Evolutionary conservation across 2,888 invertebrate genomes (phyloP).

Genomic region (Hyppa rectilinea): DNA sequence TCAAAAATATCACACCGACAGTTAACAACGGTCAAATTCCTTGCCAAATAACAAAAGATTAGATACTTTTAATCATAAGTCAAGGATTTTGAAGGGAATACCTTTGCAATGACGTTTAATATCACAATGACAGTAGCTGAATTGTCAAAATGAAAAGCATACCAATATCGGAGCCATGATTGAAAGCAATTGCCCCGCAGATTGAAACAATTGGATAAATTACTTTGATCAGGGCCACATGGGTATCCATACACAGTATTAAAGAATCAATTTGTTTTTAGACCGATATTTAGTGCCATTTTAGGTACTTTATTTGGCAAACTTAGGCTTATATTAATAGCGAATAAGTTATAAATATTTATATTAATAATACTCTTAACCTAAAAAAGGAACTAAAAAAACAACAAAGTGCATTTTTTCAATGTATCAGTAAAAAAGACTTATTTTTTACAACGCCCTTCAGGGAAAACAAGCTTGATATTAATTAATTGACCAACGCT

Average conservation of each 20-base stretch:
- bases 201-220: no score
- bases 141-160: no score
- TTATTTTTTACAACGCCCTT: neutral
- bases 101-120: no score
- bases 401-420: neutral
- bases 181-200: no score
- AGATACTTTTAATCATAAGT: no score
- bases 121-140: no score
- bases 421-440: neutral
- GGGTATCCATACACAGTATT: no score
- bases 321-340: slow-evolving; percentile 6
- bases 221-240: no score
- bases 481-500: slow-evolving; percentile 10
- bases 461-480: neutral
- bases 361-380: neutral
- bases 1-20: slow-evolving; percentile 2
- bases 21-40: neutral
- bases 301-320: neutral
- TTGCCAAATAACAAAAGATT: no score
- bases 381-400: neutral
- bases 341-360: neutral
- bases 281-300: neutral
- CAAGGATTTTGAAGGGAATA: no score
- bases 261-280: no score
- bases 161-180: no score